Evolutionary conservation across 2,888 invertebrate species (phyloP), one percentile per base, ranked within the genome.

Genomic region (Xanthorhoe spadicearia): DNA sequence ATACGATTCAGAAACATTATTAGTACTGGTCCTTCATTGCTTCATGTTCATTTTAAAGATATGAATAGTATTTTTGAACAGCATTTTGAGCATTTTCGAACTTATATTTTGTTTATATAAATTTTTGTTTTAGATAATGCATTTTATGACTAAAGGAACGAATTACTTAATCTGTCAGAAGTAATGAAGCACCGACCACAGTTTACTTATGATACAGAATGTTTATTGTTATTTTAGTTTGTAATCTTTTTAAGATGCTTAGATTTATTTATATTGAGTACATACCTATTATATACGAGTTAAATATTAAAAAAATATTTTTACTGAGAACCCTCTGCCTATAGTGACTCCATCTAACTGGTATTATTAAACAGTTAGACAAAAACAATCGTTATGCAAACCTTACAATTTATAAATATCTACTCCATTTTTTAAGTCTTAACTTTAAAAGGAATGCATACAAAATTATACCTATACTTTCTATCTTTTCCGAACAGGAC

Each of bases 221-320:
- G 15, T 51, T 54, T 4, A 54, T 46, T 49, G 10, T 38, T 17
- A 46, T 53, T 55, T 35, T 56, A 56, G 38, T 62, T 56, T 61
- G 3, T 61, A 32, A 32, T 61, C 6, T 61, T 53, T 17, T 61
- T 61, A 51, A 59, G 38, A 23, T 38, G 9, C 4, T 23, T 23
- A 23, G 23, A 17, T 57, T 59, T 51, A 13, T 38, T 59, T 51
- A 23, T 15, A 59, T n/a, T 23, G n/a, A n/a, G n/a, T 17, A 8
- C 35, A 58, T 58, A n/a, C n/a, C n/a, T n/a, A n/a, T n/a, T n/a
- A n/a, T 57, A 50, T 0, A 57, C 17, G 49, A 43, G 19, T 56
- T 56, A 17, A 46, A 15, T 13, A 46, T 15, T n/a, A 15, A 15
- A 46, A 6, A n/a, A 6, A 4, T n/a, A 0, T 46, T 46, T 46